Evolutionary conservation across 2,797 vertebrate genomes (phyloP).

Genomic region (Esox lucius): DNA sequence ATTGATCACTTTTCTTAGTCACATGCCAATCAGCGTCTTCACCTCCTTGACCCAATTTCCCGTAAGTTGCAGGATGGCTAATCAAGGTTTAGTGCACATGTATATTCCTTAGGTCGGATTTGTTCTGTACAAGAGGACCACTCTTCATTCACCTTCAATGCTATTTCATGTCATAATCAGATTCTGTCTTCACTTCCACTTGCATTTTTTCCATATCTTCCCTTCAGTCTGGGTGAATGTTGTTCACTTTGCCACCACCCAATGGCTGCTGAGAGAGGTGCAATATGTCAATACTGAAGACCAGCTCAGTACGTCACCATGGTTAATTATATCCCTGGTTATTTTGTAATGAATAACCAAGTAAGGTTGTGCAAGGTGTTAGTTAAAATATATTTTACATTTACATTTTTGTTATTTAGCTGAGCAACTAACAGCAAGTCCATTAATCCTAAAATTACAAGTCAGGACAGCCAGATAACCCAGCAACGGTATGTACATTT

Average conservation of each 20-base stretch:
- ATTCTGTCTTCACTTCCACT: not conserved
- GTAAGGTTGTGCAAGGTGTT: not conserved
- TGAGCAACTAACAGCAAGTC: too few species aligned
- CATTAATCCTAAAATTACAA: not conserved
- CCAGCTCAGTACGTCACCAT: not conserved
- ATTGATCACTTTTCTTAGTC: slow-evolving; percentile 22
- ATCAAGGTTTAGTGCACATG: slow-evolving; percentile 20
- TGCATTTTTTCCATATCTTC: not conserved
- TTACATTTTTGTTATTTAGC: too few species aligned
- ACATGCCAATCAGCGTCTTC: not conserved
- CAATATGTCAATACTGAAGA: not conserved
- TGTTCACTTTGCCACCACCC: slow-evolving; percentile 36
- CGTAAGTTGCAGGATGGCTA: slow-evolving; percentile 19
- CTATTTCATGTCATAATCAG: not conserved
- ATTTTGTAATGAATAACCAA: not conserved
- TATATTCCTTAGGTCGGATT: not conserved
- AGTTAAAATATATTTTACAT: too few species aligned
- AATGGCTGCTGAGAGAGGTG: slow-evolving; percentile 17
- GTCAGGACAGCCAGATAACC: too few species aligned
- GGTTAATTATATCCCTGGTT: not conserved
- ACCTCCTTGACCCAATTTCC: slow-evolving; percentile 28
- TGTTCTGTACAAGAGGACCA: not conserved
- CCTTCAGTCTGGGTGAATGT: not conserved
- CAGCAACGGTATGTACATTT: too few species aligned
- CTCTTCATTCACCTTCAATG: not conserved